These are phyloP conservation scores for Sciaenops ocellatus DNA, from an alignment of 2,797 vertebrate genomes.

Conservation along the genomic window DNA sequence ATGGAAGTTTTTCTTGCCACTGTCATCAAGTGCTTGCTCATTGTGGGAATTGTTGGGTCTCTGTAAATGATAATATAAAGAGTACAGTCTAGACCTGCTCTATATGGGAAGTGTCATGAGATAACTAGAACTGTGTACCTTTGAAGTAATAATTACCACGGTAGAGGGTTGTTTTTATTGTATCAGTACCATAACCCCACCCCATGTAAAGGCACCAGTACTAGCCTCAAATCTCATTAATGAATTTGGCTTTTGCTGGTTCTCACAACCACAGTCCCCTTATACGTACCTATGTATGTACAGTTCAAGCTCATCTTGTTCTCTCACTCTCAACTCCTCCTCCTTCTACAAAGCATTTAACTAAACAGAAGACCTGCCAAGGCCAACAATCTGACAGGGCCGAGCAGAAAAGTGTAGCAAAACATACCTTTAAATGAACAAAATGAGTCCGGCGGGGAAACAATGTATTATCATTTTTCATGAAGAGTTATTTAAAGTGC, in stretches of 20 bases:
- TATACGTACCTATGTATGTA: background rate
- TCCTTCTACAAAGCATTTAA: conserved; percentile 14
- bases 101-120: too few species aligned
- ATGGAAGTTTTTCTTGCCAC: too few species aligned
- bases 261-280: background rate
- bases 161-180: background rate
- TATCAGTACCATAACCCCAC: background rate
- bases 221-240: background rate
- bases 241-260: conserved; percentile 1
- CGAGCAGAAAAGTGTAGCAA: conserved; percentile 20
- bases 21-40: too few species aligned
- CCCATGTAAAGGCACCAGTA: background rate
- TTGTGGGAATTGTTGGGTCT: too few species aligned
- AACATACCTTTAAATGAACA: conserved; percentile 7
- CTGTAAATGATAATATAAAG: too few species aligned
- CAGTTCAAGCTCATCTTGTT: conserved; percentile 10
- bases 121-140: too few species aligned
- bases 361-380: conserved; percentile 36
- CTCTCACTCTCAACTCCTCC: background rate
- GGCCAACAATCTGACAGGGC: conserved; percentile 35
- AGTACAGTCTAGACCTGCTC: too few species aligned
- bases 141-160: background rate
- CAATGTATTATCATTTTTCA: conserved; percentile 1
- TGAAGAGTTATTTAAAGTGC: background rate
- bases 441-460: background rate